These are phyloP conservation scores for Sebastolobus altivelis DNA, from an alignment of 2,797 vertebrate species.

Conservation along the genomic window DNA sequence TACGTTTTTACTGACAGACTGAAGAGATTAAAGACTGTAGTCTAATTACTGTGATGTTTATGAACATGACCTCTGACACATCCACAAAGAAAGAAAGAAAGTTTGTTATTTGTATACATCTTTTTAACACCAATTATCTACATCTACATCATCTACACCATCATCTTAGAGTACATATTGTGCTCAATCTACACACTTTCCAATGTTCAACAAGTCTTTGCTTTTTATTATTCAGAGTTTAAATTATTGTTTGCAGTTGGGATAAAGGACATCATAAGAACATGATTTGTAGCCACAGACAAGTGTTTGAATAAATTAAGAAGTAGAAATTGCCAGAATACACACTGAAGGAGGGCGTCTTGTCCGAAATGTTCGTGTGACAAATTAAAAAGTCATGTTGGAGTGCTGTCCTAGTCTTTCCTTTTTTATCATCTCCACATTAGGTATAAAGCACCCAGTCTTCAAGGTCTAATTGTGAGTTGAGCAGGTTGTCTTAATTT, in stretches of 20 bases:
- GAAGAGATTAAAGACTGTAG: not conserved
- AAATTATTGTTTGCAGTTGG: not conserved
- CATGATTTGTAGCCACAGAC: not conserved
- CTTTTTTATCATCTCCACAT: not conserved
- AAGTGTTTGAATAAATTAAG: not conserved
- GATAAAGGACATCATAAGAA: not conserved
- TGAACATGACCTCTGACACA: not conserved
- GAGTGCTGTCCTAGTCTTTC: not conserved
- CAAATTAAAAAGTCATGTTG: not conserved
- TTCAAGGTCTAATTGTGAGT: not conserved
- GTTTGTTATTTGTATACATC: not conserved
- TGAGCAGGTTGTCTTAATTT: not conserved
- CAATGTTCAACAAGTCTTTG: not conserved
- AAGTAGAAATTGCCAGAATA: not conserved
- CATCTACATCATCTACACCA: not conserved
- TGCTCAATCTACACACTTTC: not conserved
- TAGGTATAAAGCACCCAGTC: not conserved
- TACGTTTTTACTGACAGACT: not conserved
- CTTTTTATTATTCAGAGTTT: conserved; percentile 1
- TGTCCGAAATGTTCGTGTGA: not conserved
- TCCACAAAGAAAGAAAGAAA: not conserved
- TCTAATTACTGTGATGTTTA: not conserved
- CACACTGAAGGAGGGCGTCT: not conserved
- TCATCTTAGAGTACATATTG: not conserved
- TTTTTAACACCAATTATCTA: too few species aligned